Evolutionary conservation across 2,113 vertebrate genomes (phyloP).

Genomic region (Psilopsiagon aymara): DNA sequence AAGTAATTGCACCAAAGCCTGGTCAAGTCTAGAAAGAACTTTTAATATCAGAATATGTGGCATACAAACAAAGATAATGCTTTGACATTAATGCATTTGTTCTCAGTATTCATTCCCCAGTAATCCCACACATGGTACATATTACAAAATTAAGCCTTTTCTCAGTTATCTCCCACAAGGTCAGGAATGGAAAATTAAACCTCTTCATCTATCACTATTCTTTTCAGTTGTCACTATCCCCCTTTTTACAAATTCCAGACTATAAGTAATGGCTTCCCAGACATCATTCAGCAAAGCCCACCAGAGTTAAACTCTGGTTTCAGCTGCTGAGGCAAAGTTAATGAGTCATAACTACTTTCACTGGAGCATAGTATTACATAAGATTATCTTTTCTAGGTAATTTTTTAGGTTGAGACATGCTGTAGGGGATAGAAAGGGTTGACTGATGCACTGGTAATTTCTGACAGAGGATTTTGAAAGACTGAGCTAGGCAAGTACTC

Average conservation of each 20-base stretch:
- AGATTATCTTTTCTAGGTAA: neutral
- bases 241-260: neutral
- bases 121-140: neutral
- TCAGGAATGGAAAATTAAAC: neutral
- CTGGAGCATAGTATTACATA: neutral
- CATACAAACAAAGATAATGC: neutral
- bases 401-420: neutral
- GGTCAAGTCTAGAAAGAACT: neutral
- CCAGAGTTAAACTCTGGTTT: neutral
- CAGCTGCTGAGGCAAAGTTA: neutral
- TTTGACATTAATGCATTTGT: neutral
- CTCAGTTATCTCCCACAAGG: neutral
- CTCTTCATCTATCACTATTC: neutral
- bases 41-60: neutral
- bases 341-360: neutral
- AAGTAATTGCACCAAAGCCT: neutral
- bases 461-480: neutral
- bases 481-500: accelerated
- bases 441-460: neutral
- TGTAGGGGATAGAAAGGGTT: neutral
- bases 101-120: neutral
- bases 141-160: neutral
- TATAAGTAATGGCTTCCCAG: neutral
- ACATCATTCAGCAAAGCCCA: neutral
- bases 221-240: neutral